Base-by-base conservation (phyloP, 1,140 invertebrate genomes). In the Hormaphis cornu region DNA sequence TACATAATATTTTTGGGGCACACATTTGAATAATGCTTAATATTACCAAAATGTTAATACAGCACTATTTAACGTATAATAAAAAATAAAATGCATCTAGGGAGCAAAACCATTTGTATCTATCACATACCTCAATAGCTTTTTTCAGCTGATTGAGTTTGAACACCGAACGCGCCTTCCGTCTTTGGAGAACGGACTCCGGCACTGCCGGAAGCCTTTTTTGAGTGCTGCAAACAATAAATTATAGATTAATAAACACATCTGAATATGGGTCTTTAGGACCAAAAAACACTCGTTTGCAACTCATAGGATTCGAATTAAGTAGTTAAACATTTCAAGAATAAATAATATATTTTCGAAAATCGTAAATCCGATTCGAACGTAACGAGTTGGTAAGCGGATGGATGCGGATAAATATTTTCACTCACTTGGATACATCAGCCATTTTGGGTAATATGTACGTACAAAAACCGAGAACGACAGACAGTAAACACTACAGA, bases 91-190 rank as follows among this genome's bases (percentile, higher is more conserved):
- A n/a, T n/a, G n/a, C n/a, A n/a, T n/a, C n/a, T n/a, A n/a, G n/a
- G n/a, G n/a, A n/a, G n/a, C n/a, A n/a, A n/a, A n/a, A n/a, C n/a
- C n/a, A n/a, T n/a, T n/a, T n/a, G n/a, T n/a, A n/a, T n/a, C n/a
- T n/a, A n/a, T n/a, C n/a, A 18, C 53, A 70, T 78, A 86, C 85
- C 80, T 84, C 84, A 7, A 84, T 76, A 28, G 81, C 79, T 73
- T 83, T 81, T 75, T 83, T 83, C 48, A 89, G 77, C 69, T 84
- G 82, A 58, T 85, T 84, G 63, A 86, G 85, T 33, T 63, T 71
- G 18, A 61, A 59, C 0, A 35, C 46, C n/a, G 58, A 42, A 20
- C 70, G 70, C 0, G 70, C 56, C 16, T 71, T 71, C 14, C 58
- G 46, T 14, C 58, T 58, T 26, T 71, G 61, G 40, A 71, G 58